phyloP scores from a whole-genome alignment of 2,888 invertebrate species.

The Parnassius smintheus region DNA sequence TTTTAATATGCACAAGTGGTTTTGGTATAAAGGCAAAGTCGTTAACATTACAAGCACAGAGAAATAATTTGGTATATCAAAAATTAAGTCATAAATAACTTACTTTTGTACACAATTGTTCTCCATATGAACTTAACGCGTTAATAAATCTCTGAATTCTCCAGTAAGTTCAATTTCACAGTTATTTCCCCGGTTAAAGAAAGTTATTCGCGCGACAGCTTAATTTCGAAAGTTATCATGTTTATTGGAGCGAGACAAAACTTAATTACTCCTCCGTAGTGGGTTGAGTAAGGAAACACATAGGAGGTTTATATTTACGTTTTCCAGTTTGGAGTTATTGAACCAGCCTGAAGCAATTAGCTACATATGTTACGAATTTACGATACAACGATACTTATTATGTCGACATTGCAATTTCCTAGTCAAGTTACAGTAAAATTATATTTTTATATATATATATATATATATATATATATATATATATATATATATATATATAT shows the following conservation, averaged over 20 bases:
- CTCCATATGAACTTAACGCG: background rate
- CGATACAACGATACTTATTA: too few species aligned
- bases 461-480: too few species aligned
- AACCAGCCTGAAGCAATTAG: background rate
- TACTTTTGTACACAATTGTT: background rate
- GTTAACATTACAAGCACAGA: too few species aligned
- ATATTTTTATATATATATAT: too few species aligned
- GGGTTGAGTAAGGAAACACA: background rate
- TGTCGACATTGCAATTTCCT: too few species aligned
- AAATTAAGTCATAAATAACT: too few species aligned
- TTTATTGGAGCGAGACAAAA: conserved; percentile 21
- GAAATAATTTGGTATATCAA: too few species aligned
- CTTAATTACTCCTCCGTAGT: conserved; percentile 17
- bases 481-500: too few species aligned
- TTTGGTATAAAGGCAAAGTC: too few species aligned
- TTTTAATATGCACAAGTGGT: too few species aligned
- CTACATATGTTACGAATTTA: too few species aligned
- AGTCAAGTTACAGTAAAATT: too few species aligned
- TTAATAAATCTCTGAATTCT: background rate
- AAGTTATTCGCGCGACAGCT: conserved; percentile 12
- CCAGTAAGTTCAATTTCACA: background rate
- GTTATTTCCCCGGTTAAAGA: background rate
- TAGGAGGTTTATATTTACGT: conserved; percentile 1
- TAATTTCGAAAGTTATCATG: conserved; percentile 22
- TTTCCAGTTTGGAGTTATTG: background rate